These are phyloP conservation scores for Trichomalopsis sarcophagae DNA, from an alignment of 1,140 invertebrate genomes.

Conservation along the genomic window DNA sequence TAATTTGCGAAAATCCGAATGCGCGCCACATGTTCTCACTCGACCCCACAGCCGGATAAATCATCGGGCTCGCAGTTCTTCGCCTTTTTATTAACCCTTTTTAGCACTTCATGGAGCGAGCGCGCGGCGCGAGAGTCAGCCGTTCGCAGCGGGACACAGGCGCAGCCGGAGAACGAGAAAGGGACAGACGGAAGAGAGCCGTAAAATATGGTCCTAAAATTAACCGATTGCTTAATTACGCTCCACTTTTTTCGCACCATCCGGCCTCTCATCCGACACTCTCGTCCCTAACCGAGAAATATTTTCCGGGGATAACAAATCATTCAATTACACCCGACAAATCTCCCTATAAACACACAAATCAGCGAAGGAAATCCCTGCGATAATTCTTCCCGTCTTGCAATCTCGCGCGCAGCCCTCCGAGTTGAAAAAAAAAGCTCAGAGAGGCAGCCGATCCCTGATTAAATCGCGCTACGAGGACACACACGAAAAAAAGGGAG, in stretches of 20 bases:
- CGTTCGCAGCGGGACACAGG: background rate
- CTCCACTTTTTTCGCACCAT: constrained; percentile 60
- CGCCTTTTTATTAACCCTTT: constrained; percentile 59
- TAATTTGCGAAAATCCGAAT: constrained; percentile 53
- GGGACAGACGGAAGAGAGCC: constrained; percentile 47
- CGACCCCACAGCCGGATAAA: constrained; percentile 57
- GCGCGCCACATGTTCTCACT: constrained; percentile 57
- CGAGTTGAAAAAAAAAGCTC: background rate
- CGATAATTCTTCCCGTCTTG: background rate
- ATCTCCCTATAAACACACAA: background rate
- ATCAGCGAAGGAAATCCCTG: background rate
- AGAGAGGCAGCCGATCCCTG: background rate
- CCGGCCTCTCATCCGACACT: background rate
- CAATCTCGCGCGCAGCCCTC: background rate
- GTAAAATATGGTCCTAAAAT: constrained; percentile 70
- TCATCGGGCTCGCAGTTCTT: constrained; percentile 53
- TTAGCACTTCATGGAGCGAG: constrained; percentile 47
- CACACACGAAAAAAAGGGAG: background rate
- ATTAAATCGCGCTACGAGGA: constrained; percentile 4
- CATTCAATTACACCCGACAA: constrained; percentile 7
- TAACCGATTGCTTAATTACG: constrained; percentile 71
- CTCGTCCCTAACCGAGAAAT: background rate
- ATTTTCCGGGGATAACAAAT: background rate
- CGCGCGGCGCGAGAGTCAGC: constrained; percentile 38
- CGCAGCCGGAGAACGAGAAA: constrained; percentile 8